Evolutionary conservation across 2,113 vertebrate genomes (phyloP).

Genomic region (Stercorarius parasiticus): DNA sequence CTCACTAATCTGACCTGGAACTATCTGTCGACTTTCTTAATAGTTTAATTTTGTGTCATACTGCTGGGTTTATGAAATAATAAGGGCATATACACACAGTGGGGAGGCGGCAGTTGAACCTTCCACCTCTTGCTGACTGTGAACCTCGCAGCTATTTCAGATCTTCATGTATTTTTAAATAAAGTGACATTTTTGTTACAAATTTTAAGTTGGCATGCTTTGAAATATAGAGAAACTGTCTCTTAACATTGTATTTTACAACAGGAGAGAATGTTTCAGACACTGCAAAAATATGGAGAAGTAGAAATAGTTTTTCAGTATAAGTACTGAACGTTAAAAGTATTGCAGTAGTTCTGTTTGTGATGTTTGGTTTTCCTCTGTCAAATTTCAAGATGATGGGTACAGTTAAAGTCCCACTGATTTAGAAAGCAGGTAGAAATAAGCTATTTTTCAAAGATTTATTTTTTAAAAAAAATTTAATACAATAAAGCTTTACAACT

Average conservation of each 20-base stretch:
- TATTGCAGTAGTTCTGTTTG: not conserved
- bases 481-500: not conserved
- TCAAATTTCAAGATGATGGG: not conserved
- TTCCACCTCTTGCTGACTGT: not conserved
- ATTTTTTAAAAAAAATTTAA: not conserved
- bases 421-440: not conserved
- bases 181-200: not conserved
- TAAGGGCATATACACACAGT: not conserved
- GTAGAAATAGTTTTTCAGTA: not conserved
- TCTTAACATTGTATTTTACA: not conserved
- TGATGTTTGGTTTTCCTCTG: not conserved
- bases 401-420: not conserved
- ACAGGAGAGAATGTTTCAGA: not conserved
- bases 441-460: not conserved
- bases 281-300: not conserved
- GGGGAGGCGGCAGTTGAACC: not conserved
- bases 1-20: not conserved
- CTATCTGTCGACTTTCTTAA: accelerated
- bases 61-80: not conserved
- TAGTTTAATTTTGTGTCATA: not conserved
- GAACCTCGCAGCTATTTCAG: not conserved
- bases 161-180: not conserved
- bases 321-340: not conserved
- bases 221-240: not conserved
- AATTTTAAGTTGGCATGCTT: not conserved